phyloP scores from a whole-genome alignment of 2,113 vertebrate genomes.

The Brachionichthys hirsutus region DNA sequence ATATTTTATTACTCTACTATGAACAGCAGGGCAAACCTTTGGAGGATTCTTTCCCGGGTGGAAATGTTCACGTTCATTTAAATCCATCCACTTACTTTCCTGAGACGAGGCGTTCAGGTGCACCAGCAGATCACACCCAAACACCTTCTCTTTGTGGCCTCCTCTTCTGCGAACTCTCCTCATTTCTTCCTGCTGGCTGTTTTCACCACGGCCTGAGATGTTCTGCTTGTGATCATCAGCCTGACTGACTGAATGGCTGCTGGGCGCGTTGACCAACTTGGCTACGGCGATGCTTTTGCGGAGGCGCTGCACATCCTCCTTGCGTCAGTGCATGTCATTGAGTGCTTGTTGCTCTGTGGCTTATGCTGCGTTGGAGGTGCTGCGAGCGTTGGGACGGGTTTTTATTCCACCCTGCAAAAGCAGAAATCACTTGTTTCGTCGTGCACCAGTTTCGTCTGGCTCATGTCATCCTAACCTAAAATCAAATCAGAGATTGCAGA shows the following conservation, averaged over 20 bases:
- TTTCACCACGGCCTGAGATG: slow-evolving; percentile 21
- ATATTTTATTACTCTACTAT: too few species aligned
- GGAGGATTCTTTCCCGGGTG: too few species aligned
- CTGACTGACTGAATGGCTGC: slow-evolving; percentile 8
- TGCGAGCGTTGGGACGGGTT: slow-evolving; percentile 16
- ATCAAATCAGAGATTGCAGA: too few species aligned
- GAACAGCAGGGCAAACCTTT: too few species aligned
- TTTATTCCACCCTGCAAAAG: slow-evolving; percentile 40
- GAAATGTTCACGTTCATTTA: too few species aligned
- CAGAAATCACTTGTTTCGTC: slow-evolving; percentile 7
- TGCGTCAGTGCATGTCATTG: slow-evolving; percentile 43
- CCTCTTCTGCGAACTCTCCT: slow-evolving; percentile 85
- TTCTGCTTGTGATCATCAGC: slow-evolving; percentile 1
- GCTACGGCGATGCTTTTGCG: slow-evolving; percentile 16
- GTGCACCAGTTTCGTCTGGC: not conserved
- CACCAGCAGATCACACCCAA: slow-evolving; percentile 89
- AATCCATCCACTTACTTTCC: slow-evolving; percentile 80
- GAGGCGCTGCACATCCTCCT: slow-evolving; percentile 28
- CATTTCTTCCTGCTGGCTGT: slow-evolving; percentile 69
- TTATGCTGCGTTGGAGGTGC: slow-evolving; percentile 5
- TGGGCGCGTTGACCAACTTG: slow-evolving; percentile 19
- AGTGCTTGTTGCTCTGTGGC: slow-evolving; percentile 35
- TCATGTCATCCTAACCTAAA: not conserved
- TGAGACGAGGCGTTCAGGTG: slow-evolving; percentile 81
- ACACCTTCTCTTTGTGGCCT: slow-evolving; percentile 84